Conservation (phyloP, 2,797 vertebrate genomes). For the Anniella stebbinsi region DNA sequence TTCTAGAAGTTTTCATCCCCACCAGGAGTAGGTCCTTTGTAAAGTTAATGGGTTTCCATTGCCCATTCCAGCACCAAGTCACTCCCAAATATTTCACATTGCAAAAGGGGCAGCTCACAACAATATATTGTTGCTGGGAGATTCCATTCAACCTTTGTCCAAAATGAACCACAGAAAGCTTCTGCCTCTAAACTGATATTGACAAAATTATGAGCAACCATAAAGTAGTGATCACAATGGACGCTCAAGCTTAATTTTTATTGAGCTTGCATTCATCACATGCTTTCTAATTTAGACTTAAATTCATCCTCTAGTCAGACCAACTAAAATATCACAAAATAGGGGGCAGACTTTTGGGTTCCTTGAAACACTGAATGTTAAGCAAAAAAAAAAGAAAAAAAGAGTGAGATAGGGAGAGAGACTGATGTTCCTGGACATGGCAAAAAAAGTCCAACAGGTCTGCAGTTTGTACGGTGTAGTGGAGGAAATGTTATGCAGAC, state of each 20-base stretch:
- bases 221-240: accelerated
- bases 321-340: not conserved
- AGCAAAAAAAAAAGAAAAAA: too few relatives aligned
- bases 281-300: not conserved
- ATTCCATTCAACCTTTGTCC: not conserved
- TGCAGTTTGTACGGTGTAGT: not conserved
- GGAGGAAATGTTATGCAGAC: not conserved
- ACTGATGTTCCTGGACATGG: not conserved
- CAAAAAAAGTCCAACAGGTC: not conserved
- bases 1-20: too few relatives aligned
- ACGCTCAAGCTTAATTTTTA: slow-evolving; percentile 16
- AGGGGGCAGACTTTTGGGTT: not conserved
- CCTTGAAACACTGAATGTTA: too few relatives aligned
- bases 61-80: too few relatives aligned
- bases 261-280: not conserved
- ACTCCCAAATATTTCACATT: too few relatives aligned
- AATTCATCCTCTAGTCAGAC: not conserved
- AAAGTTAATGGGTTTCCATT: too few relatives aligned
- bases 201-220: slow-evolving; percentile 4
- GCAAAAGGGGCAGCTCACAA: too few relatives aligned
- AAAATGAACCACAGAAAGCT: slow-evolving; percentile 1
- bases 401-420: not conserved
- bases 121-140: too few relatives aligned
- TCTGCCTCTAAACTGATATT: not conserved
- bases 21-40: too few relatives aligned